Evolutionary conservation across 2,113 vertebrate species (phyloP).

Genomic region (Peromyscus californicus): DNA sequence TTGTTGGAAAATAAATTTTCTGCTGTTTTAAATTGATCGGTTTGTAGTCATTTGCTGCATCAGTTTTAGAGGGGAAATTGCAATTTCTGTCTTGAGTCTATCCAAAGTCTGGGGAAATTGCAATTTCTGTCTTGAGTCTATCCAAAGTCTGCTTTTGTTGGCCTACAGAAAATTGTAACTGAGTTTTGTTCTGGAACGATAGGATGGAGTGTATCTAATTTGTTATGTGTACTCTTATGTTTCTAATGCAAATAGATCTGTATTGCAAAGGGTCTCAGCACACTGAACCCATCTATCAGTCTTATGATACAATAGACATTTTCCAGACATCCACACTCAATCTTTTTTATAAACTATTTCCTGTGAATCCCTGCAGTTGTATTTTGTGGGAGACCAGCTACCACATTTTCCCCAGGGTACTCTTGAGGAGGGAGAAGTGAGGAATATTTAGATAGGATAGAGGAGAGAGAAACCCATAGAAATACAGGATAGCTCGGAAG

Average conservation of each 20-base stretch:
- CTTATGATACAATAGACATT: neutral
- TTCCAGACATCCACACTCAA: neutral
- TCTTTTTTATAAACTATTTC: neutral
- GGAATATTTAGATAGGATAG: no score
- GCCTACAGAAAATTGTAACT: neutral
- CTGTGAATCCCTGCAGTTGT: neutral
- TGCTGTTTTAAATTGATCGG: neutral
- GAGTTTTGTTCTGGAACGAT: neutral
- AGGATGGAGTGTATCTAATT: neutral
- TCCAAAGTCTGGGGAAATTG: neutral
- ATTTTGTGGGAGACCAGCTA: no score
- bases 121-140: neutral
- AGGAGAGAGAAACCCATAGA: no score
- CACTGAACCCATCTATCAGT: neutral
- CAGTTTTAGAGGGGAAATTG: neutral
- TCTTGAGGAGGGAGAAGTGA: no score
- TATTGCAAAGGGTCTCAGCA: neutral
- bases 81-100: neutral
- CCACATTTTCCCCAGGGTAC: no score
- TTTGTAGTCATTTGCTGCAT: neutral
- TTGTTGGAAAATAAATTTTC: neutral
- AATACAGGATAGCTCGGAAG: no score
- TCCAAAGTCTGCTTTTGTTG: neutral
- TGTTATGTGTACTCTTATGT: neutral
- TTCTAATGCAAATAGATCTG: neutral